phyloP scores from a whole-genome alignment of 2,888 invertebrate species.

The Lepidochitona cinerea region DNA sequence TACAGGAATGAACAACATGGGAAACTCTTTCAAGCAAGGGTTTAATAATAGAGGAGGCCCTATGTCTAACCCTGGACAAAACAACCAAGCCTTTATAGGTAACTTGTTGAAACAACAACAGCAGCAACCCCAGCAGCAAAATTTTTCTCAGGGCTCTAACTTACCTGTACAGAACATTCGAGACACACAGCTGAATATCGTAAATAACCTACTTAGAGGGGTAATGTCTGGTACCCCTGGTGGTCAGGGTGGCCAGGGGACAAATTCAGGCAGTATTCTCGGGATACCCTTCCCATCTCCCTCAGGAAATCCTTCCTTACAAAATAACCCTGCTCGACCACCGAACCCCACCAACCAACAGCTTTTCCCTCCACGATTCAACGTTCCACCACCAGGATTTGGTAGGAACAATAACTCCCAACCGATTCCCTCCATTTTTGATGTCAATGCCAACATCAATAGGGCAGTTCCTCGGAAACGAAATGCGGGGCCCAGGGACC shows the following conservation, averaged over 20 bases:
- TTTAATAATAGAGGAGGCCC: too few relatives aligned
- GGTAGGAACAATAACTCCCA: background rate
- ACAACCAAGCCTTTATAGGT: background rate
- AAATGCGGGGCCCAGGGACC: too few relatives aligned
- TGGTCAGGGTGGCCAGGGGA: background rate
- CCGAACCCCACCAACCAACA: too few relatives aligned
- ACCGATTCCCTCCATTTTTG: background rate
- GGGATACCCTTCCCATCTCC: background rate
- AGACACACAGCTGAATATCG: background rate
- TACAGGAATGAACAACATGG: too few relatives aligned
- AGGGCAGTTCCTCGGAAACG: too few relatives aligned
- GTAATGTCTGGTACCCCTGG: background rate
- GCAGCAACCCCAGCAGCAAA: background rate
- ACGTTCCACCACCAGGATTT: too few relatives aligned
- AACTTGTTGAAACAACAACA: background rate
- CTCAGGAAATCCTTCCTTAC: too few relatives aligned
- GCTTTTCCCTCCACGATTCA: too few relatives aligned
- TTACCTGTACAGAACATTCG: background rate
- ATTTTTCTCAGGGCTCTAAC: background rate
- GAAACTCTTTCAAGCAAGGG: too few relatives aligned
- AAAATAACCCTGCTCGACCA: too few relatives aligned
- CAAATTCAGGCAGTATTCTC: background rate
- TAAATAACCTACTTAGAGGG: background rate
- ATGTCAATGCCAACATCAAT: background rate
- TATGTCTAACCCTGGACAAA: too few relatives aligned